Percentiles rank a stretch among this genome's conserved stretches.
Evolutionary conservation across 2,797 vertebrate species (phyloP).

Genomic region (Eulemur mongoz): DNA sequence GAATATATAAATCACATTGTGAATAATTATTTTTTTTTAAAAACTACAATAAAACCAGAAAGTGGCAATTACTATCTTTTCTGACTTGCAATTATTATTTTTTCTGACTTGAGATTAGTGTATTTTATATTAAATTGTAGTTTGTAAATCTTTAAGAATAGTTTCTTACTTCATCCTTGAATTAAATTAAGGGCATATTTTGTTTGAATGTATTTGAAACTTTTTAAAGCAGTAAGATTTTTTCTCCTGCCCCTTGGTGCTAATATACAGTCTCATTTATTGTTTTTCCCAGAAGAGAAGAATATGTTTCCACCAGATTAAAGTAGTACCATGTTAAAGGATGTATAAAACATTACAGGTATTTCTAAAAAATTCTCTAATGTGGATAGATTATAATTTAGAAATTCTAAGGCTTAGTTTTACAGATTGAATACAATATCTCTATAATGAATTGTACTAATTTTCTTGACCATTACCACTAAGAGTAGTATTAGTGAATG

Average conservation of each 20-base stretch:
- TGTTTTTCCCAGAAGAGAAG: not conserved
- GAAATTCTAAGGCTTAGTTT: not conserved
- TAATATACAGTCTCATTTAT: not conserved
- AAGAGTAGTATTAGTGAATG: not conserved
- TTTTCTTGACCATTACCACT: not conserved
- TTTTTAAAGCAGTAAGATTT: not conserved
- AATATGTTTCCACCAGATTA: not conserved
- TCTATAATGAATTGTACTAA: not conserved
- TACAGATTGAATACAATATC: not conserved
- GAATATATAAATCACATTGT: not conserved
- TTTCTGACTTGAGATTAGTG: not conserved
- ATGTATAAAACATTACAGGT: not conserved
- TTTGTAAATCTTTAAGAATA: not conserved
- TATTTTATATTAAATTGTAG: not conserved
- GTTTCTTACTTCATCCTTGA: not conserved
- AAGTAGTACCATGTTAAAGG: not conserved
- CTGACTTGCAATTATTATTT: too few relatives aligned
- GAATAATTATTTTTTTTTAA: not conserved
- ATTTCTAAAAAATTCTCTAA: not conserved
- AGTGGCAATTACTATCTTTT: not conserved
- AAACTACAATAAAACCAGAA: not conserved
- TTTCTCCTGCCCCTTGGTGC: too few relatives aligned
- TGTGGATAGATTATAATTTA: not conserved
- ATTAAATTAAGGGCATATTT: not conserved
- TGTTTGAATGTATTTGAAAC: not conserved